Evolutionary conservation across 2,113 vertebrate genomes (phyloP), one percentile per base, ranked within the genome.

Genomic region (Lucifuga dentata): DNA sequence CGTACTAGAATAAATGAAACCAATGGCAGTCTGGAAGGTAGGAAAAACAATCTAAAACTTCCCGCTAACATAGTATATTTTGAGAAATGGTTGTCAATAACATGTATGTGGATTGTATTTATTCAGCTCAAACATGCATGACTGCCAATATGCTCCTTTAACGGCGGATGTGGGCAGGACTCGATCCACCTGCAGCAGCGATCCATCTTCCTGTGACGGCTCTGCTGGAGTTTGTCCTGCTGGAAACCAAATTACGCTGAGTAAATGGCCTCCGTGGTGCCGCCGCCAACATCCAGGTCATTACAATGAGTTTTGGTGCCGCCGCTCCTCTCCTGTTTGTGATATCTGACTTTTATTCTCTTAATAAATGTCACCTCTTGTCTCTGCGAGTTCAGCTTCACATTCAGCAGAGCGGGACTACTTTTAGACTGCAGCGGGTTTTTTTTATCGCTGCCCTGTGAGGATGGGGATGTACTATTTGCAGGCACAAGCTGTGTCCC

Each of bases 161-260:
- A 69, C 78, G 73, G 67, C 49, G 59, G 44, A 39, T 63, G 64
- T 43, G 60, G 51, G 66, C 65, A 29, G 49, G 68, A 17, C 46
- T 84, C 68, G 24, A 59, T 84, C 70, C 75, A 84, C 66, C 86
- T 89, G 84, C 83, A 80, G 68, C 80, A 89, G 82, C 65, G 63
- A 89, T 90, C 78, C 48, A 44, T 88, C 59, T 81, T 82, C 85
- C 76, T 83, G 58, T 80, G 80, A 81, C 81, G 56, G 80, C 78
- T 71, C 82, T 74, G 80, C 86, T 74, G 80, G 86, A 86, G 86
- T 68, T 79, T 68, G 66, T 66, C 59, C 63, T 68, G 63, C 73
- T 70, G 44, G 65, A 90, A 88, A 92, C 81, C 77, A 88, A 91
- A 92, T 91, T 90, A 88, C 80, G 81, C 44, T 73, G 78, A 90